Percentiles rank a stretch among this genome's conserved stretches.
Evolutionary conservation across 2,113 vertebrate species (phyloP).

Genomic region (Copsychus sechellarum): DNA sequence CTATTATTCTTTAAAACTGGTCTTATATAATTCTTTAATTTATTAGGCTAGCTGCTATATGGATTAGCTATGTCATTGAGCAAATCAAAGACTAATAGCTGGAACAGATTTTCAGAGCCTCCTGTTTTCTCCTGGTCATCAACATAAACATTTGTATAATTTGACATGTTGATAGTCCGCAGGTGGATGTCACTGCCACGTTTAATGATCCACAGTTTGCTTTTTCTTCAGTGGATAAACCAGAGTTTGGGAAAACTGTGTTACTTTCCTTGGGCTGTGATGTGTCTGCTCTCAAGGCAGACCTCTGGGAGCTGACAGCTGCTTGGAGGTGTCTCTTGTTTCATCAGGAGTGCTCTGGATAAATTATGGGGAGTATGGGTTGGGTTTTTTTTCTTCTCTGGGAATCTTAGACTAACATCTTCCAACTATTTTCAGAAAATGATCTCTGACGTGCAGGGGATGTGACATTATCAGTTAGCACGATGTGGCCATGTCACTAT

Average conservation of each 20-base stretch:
- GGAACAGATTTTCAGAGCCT: background rate
- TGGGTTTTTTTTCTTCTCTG: too few relatives aligned
- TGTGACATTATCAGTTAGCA: background rate
- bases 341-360: background rate
- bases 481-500: fast-evolving
- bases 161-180: background rate
- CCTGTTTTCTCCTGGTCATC: background rate
- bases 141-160: background rate
- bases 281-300: background rate
- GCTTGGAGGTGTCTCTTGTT: background rate
- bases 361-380: background rate
- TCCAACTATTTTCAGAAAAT: background rate
- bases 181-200: background rate
- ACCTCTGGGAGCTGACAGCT: background rate
- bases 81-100: background rate
- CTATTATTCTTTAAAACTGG: background rate
- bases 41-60: background rate
- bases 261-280: background rate
- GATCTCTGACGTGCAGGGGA: background rate
- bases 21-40: background rate
- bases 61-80: background rate
- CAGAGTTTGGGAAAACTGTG: background rate
- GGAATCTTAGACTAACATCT: background rate
- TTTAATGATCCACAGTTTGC: background rate
- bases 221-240: background rate